Percentiles rank a stretch among this genome's conserved stretches.
Conservation (phyloP, 92 coral and sea anemone genomes). For the Epizoanthus ramosus region DNA sequence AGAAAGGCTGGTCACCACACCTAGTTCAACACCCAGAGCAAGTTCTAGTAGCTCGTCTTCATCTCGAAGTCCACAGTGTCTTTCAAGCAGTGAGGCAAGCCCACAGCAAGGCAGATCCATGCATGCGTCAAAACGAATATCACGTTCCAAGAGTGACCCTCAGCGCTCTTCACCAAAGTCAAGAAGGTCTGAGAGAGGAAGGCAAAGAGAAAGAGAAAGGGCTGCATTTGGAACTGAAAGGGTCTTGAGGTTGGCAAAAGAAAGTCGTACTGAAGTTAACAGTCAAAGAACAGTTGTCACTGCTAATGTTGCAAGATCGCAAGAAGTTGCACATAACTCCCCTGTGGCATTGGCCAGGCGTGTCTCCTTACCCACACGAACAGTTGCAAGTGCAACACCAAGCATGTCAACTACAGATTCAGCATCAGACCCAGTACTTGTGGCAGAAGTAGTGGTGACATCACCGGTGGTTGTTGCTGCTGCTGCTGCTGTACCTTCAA, state of each 20-base stretch:
- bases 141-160: constrained; percentile 84
- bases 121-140: constrained; percentile 59
- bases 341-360: constrained; percentile 42
- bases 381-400: constrained; percentile 39
- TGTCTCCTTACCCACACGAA: constrained; percentile 17
- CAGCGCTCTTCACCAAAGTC: constrained; percentile 59
- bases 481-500: constrained; percentile 53
- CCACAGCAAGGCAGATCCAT: constrained; percentile 57
- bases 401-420: constrained; percentile 29
- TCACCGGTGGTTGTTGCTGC: constrained; percentile 61
- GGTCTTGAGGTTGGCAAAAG: neutral
- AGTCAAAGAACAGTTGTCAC: constrained; percentile 26
- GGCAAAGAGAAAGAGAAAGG: constrained; percentile 57
- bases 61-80: constrained; percentile 10
- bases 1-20: constrained; percentile 60
- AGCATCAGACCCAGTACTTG: constrained; percentile 28
- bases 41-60: constrained; percentile 17
- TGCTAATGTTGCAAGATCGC: constrained; percentile 15
- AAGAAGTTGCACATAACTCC: constrained; percentile 25
- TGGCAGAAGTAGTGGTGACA: constrained; percentile 29
- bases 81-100: constrained; percentile 13
- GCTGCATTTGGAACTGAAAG: no score
- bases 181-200: constrained; percentile 50
- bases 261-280: neutral
- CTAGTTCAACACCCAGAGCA: neutral